These are phyloP conservation scores for Lissocephala sabroskyi DNA, from an alignment of 2,888 invertebrate genomes.

Conservation along the genomic window DNA sequence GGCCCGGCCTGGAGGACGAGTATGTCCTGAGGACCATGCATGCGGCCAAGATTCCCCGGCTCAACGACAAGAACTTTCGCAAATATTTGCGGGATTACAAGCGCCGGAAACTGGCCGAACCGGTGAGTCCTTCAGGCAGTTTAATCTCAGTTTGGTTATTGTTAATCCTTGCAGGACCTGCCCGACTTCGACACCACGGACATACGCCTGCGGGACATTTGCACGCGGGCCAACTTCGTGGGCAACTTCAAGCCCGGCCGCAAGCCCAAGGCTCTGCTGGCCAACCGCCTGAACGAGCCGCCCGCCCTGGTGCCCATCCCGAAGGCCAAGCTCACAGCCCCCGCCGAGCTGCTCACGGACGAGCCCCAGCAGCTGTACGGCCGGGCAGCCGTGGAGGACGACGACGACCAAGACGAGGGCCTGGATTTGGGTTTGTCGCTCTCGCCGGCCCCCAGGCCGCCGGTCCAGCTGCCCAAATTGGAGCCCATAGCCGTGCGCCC, in stretches of 20 bases:
- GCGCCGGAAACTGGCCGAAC: constrained; percentile 79
- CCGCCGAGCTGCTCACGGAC: constrained; percentile 33
- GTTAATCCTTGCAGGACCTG: constrained; percentile 75
- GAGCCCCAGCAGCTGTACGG: constrained; percentile 46
- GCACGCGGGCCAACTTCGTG: constrained; percentile 69
- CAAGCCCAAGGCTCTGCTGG: constrained; percentile 57
- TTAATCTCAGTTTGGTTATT: background rate
- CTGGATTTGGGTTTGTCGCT: constrained; percentile 29
- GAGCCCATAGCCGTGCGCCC: constrained; percentile 41
- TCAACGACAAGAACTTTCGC: constrained; percentile 70
- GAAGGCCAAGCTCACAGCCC: constrained; percentile 1
- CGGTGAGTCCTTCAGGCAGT: constrained; percentile 75
- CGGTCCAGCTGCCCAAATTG: constrained; percentile 43
- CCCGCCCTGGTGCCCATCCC: constrained; percentile 60
- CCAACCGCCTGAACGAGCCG: constrained; percentile 44
- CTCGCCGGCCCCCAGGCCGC: background rate
- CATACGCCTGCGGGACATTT: constrained; percentile 80
- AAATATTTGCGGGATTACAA: constrained; percentile 82
- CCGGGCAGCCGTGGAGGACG: constrained; percentile 32
- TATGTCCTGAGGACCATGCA: constrained; percentile 51
- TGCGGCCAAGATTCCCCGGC: constrained; percentile 37
- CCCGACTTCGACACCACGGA: constrained; percentile 85
- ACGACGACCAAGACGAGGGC: constrained; percentile 25
- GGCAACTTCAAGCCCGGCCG: constrained; percentile 68
- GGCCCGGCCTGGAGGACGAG: constrained; percentile 48